Conservation (phyloP, 2,113 vertebrate species). For the Loxodonta africana region DNA sequence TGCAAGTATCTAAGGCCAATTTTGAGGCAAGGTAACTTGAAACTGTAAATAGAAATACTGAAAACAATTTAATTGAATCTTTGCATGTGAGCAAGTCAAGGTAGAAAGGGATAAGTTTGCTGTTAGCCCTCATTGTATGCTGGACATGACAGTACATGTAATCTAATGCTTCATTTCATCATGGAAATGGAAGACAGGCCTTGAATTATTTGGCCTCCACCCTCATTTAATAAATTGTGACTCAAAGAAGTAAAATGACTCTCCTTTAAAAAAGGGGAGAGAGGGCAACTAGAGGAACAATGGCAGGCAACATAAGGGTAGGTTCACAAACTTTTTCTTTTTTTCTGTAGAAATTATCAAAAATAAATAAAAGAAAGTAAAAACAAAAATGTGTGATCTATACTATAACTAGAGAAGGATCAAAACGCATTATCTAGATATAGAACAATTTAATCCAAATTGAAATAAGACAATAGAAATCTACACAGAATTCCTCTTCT, state of each 20-base stretch:
- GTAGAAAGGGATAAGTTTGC: background rate
- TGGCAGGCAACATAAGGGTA: background rate
- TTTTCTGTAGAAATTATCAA: constrained; percentile 24
- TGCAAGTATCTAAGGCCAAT: constrained; percentile 13
- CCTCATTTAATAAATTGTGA: constrained; percentile 39
- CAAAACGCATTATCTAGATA: background rate
- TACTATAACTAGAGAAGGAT: background rate
- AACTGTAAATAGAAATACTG: background rate
- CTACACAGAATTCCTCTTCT: background rate
- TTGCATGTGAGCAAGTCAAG: background rate
- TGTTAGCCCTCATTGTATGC: background rate
- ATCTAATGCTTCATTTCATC: constrained; percentile 9
- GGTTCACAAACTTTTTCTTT: background rate
- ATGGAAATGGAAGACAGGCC: background rate
- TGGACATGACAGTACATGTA: constrained; percentile 11
- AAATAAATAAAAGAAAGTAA: constrained; percentile 43
- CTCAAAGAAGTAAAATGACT: constrained; percentile 24
- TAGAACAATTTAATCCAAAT: background rate
- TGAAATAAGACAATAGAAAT: background rate
- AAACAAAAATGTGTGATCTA: background rate
- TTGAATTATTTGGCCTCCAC: background rate
- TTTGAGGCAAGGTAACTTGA: constrained; percentile 44
- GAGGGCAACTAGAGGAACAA: background rate
- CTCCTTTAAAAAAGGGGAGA: background rate
- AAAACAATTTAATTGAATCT: background rate